Percentiles rank a stretch among this genome's conserved stretches.
phyloP scores from a whole-genome alignment of 2,113 vertebrate genomes.

The Peromyscus maniculatus region DNA sequence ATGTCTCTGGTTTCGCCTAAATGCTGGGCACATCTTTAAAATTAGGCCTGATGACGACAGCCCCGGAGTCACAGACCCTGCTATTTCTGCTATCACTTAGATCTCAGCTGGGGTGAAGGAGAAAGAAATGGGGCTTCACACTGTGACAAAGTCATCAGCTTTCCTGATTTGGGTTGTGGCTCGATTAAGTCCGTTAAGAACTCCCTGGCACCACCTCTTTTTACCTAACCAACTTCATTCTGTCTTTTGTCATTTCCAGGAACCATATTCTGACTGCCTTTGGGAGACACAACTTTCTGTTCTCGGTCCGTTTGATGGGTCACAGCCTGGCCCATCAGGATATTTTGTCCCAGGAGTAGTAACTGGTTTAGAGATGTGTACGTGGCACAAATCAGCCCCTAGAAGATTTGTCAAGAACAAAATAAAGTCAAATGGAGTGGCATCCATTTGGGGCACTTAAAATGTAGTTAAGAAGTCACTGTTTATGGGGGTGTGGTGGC shows the following conservation, averaged over 20 bases:
- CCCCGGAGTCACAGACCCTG: neutral
- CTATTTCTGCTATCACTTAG: neutral
- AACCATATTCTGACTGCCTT: neutral
- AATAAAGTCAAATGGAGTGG: neutral
- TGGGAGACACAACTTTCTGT: neutral
- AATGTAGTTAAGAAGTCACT: neutral
- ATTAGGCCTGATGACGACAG: neutral
- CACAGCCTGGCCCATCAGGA: neutral
- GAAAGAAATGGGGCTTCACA: neutral
- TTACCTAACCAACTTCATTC: neutral
- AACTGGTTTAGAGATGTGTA: neutral
- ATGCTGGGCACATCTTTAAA: neutral
- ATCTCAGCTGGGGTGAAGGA: neutral
- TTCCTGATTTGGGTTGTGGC: neutral
- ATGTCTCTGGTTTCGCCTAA: conserved; percentile 15
- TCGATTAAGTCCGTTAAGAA: neutral
- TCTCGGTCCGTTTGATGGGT: neutral
- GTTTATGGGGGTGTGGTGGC: neutral
- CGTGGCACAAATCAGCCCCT: neutral
- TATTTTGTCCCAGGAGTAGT: neutral
- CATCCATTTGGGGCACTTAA: neutral
- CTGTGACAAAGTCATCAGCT: neutral
- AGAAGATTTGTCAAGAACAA: neutral
- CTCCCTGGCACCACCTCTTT: neutral
- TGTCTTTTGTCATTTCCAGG: neutral